These are phyloP conservation scores for Aurelia coerulea DNA, from an alignment of 30 jellyfish, hydroid and myxozoan species.

Conservation along the genomic window DNA sequence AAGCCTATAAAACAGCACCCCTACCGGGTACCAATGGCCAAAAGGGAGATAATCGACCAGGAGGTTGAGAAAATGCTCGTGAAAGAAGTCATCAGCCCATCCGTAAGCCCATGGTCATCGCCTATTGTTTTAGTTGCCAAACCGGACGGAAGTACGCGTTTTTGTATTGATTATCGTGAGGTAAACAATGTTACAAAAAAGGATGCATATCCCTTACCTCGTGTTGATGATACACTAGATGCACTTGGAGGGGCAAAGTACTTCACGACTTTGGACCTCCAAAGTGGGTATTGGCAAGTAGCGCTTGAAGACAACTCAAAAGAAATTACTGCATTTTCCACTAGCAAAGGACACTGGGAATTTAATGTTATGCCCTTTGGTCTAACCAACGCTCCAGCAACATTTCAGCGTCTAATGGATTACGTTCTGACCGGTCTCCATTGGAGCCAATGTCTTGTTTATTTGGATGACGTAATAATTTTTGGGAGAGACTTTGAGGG, in stretches of 20 bases:
- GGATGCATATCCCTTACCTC: slow-evolving; percentile 72
- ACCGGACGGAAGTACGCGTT: slow-evolving; percentile 50
- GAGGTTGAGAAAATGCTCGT: slow-evolving; percentile 49
- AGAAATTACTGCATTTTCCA: slow-evolving; percentile 74
- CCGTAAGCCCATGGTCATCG: slow-evolving; percentile 73
- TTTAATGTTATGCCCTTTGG: slow-evolving; percentile 73
- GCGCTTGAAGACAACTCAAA: slow-evolving; percentile 11
- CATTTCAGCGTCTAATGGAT: slow-evolving; percentile 73
- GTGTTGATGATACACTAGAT: slow-evolving; percentile 51
- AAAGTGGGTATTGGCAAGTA: slow-evolving; percentile 73
- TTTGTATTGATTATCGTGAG: slow-evolving; percentile 74
- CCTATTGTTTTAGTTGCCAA: slow-evolving; percentile 72
- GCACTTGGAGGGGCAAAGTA: slow-evolving; percentile 35
- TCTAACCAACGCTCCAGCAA: slow-evolving; percentile 69
- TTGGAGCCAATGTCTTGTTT: slow-evolving; percentile 50
- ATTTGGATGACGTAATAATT: slow-evolving; percentile 78
- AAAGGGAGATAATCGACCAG: slow-evolving; percentile 23
- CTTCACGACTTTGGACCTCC: slow-evolving; percentile 66
- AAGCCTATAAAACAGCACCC: slow-evolving; percentile 61
- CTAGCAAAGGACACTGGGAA: slow-evolving; percentile 56
- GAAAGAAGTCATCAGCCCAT: slow-evolving; percentile 33
- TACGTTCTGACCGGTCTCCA: slow-evolving; percentile 37
- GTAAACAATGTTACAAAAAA: slow-evolving; percentile 63
- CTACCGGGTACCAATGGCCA: slow-evolving; percentile 37
- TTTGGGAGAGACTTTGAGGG: slow-evolving; percentile 38